Evolutionary conservation across 2,888 invertebrate species (phyloP).

Genomic region (Polyommatus iphigenia): DNA sequence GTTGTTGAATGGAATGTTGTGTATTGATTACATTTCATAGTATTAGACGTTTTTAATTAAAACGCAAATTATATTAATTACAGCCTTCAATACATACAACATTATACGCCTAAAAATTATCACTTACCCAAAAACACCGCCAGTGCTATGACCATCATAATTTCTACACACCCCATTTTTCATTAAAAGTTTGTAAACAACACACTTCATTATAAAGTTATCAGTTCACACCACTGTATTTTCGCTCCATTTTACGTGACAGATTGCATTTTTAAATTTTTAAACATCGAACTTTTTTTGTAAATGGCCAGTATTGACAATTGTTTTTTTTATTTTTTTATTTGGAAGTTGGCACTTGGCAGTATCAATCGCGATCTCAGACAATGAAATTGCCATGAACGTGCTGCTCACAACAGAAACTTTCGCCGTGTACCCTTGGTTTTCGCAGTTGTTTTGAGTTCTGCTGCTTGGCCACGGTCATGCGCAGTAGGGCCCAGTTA

Average conservation of each 20-base stretch:
- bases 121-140: constrained; percentile 3
- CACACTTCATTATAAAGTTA: constrained; percentile 2
- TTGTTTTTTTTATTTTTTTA: not conserved
- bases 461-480: not conserved
- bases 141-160: not conserved
- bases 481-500: constrained; percentile 6
- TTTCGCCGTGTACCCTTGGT: constrained; percentile 24
- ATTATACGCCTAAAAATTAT: not conserved
- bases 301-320: not conserved
- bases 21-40: not conserved
- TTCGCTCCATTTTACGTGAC: not conserved
- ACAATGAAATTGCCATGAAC: not conserved
- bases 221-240: not conserved
- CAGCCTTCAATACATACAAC: not conserved
- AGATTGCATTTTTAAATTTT: not conserved
- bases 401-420: constrained; percentile 27
- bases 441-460: constrained; percentile 25
- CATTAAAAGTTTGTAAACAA: constrained; percentile 11
- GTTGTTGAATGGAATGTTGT: no score
- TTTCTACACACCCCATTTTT: not conserved
- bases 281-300: not conserved
- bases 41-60: not conserved
- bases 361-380: not conserved
- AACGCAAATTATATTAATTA: not conserved
- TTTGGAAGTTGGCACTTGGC: not conserved